Conservation (phyloP, 2,113 vertebrate genomes). For the Mus spicilegus region DNA sequence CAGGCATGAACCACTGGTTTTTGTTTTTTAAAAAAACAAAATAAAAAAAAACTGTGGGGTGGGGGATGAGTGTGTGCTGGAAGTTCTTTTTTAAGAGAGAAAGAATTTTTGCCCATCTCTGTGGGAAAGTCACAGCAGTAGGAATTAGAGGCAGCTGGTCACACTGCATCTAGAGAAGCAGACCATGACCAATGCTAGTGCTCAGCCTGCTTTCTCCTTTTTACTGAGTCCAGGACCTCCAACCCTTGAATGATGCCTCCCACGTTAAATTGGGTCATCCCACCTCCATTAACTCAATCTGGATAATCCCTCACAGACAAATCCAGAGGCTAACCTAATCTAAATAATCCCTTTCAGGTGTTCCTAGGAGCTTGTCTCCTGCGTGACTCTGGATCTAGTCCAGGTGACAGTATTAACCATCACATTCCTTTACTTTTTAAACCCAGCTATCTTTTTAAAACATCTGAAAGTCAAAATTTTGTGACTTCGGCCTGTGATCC, state of each 20-base stretch:
- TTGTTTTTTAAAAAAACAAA: not conserved
- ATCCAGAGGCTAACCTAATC: not conserved
- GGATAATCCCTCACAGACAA: not conserved
- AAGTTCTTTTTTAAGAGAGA: not conserved
- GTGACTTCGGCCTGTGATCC: no score
- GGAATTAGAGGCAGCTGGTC: not conserved
- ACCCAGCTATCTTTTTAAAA: not conserved
- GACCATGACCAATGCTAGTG: not conserved
- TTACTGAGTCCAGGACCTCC: not conserved
- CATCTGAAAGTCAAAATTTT: not conserved
- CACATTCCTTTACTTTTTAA: not conserved
- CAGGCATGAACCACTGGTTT: not conserved
- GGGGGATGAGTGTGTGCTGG: no score
- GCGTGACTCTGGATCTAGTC: not conserved
- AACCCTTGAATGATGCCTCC: not conserved
- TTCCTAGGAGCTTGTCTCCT: not conserved
- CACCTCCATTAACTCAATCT: not conserved
- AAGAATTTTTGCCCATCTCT: not conserved
- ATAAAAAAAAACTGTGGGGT: not conserved
- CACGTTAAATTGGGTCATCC: not conserved
- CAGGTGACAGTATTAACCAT: not conserved
- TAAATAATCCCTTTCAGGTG: not conserved
- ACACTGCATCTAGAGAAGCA: not conserved
- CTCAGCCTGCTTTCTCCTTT: not conserved
- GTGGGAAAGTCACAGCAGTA: not conserved